These are phyloP conservation scores for Elymnias hypermnestra DNA, from an alignment of 1,140 invertebrate genomes.

Conservation along the genomic window DNA sequence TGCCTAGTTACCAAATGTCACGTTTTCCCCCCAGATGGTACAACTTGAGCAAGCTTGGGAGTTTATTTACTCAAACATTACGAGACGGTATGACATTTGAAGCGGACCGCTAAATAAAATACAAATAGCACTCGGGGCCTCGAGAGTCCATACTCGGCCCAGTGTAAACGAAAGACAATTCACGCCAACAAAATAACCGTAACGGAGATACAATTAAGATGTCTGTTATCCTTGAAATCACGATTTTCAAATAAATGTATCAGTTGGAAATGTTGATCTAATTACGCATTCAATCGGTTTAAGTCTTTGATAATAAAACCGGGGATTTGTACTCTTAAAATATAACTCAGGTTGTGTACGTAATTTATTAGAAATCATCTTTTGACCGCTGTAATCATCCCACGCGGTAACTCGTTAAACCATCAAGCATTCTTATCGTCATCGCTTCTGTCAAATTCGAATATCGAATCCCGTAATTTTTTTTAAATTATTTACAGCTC, in stretches of 20 bases:
- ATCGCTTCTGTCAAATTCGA: conserved; percentile 65
- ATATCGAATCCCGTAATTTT: conserved; percentile 54
- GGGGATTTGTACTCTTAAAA: too few species aligned
- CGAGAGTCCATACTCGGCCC: conserved; percentile 47
- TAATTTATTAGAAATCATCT: conserved; percentile 60
- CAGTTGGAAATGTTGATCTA: too few species aligned
- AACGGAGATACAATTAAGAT: conserved; percentile 62
- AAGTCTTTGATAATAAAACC: too few species aligned
- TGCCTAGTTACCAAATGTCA: too few species aligned
- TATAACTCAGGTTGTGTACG: conserved; percentile 7
- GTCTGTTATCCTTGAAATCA: conserved; percentile 62
- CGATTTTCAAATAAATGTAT: conserved; percentile 17
- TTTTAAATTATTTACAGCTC: conserved; percentile 33
- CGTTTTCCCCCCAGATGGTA: conserved; percentile 66
- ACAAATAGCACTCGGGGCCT: conserved; percentile 63
- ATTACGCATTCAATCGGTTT: too few species aligned
- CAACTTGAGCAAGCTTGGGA: conserved; percentile 62
- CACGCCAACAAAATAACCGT: conserved; percentile 40
- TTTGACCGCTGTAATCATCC: conserved; percentile 41
- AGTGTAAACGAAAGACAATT: conserved; percentile 52
- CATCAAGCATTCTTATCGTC: conserved; percentile 58
- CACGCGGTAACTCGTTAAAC: conserved; percentile 52
- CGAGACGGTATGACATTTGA: conserved; percentile 71
- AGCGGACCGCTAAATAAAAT: conserved; percentile 69
- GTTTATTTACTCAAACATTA: conserved; percentile 68